Evolutionary conservation across 2,113 vertebrate genomes (phyloP), one percentile per base, ranked within the genome.

Genomic region (Helogale parvula): DNA sequence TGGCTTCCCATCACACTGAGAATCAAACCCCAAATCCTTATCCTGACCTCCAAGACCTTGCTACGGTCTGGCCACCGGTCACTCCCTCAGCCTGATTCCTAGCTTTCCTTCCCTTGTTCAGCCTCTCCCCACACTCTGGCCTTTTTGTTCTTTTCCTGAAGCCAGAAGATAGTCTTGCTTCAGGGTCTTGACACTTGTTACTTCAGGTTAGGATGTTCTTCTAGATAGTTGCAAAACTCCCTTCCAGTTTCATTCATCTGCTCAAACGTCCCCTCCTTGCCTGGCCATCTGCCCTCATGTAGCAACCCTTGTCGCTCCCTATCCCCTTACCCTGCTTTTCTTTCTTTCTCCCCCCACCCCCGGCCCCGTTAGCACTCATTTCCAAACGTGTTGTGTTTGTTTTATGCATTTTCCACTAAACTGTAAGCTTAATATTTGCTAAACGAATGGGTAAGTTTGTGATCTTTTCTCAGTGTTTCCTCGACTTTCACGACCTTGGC

Each of bases 51-150:
- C 21, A 17, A 35, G 38, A n/a, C 17, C 35, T 47, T 7, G 12
- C 23, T 63, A 5, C 0, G 8, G 5, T 38, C 10, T 29, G 65
- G 82, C 2, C 4, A 11, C n/a, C 31, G 27, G 25, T 19, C 50
- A 31, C 2, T 2, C 74, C 60, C n/a, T 65, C 7, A n/a, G 57
- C 38, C 35, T 81, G 23, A 63, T 41, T 86, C 69, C 57, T 41
- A 2, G 31, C 47, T 4, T 69, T 45, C 50, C 31, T 87, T 63
- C 50, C 17, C n/a, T 41, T 3, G 7, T 23, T 60, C 33, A 29
- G 21, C 12, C 1, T 47, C 52, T 29, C 17, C 7, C 66, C 5
- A 33, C 16, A 12, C 33, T 47, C 35, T 82, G 71, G 4, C 13
- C 7, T 68, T 72, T 83, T 82, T 68, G 19, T 38, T 52, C 41